Evolutionary conservation across 1,140 invertebrate species (phyloP), one percentile per base, ranked within the genome.

Genomic region (Tetraneura akinire): DNA sequence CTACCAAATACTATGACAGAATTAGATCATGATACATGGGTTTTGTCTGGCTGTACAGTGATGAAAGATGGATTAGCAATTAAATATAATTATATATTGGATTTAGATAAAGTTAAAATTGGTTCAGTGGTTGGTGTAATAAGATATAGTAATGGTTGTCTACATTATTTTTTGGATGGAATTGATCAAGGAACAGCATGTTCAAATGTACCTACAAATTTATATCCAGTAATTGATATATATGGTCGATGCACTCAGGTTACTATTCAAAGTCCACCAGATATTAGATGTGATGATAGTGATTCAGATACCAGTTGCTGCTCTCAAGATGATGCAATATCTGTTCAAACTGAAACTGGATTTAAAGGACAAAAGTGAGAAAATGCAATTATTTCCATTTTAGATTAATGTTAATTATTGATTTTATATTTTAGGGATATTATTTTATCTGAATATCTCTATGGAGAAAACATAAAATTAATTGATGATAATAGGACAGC

Each of bases 181-280:
- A 90, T 95, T 83, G 94, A 97, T 85, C 93, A 96, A 88, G 96
- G 96, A 5, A 87, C 90, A 13, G 96, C 95, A 0, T 96, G 94
- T 85, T 90, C 90, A 29, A 92, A 93, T 82, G 89, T 96, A 51
- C 92, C 95, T 55, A 85, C 89, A 64, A 92, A 92, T 85, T 90
- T 97, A 76, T 97, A 94, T 87, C 95, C 94, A n/a, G 95, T 98
- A 0, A 92, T 98, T 49, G 96, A 98, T 88, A 88, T 98, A 16
- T 97, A 97, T 85, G 96, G 96, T 8, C 94, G 96, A 85, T 98
- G 96, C 86, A 94, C 94, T 26, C 94, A 97, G 89, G 95, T 97
- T 60, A 37, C 64, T 45, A 70, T 53, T 32, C 62, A 68, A 4
- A 80, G 60, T 68, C 78, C 78, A 37, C 45, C 45, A 18, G 78